Percentiles rank a stretch among this genome's conserved stretches.
Evolutionary conservation across 1,140 invertebrate species (phyloP).

Genomic region (Nephila pilipes): DNA sequence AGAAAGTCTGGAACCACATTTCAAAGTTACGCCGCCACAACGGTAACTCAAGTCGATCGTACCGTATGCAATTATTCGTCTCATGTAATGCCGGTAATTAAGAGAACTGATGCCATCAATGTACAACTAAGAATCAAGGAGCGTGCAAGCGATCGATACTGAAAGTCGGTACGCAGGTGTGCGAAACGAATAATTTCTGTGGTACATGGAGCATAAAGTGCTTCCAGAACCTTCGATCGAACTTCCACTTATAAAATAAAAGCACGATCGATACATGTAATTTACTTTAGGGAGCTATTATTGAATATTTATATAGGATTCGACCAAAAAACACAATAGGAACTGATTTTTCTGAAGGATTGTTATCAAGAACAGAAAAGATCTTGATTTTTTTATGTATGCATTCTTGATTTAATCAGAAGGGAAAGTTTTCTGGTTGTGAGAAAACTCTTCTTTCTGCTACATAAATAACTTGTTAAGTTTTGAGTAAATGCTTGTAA

Average conservation of each 20-base stretch:
- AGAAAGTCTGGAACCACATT: neutral
- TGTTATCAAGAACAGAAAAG: neutral
- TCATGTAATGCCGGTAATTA: conserved; percentile 33
- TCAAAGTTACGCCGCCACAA: neutral
- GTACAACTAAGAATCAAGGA: conserved; percentile 30
- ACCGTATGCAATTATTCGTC: conserved; percentile 21
- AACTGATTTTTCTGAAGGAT: neutral
- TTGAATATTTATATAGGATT: conserved; percentile 29
- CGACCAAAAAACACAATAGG: neutral
- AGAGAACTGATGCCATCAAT: conserved; percentile 36
- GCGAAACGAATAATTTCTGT: conserved; percentile 35
- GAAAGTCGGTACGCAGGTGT: conserved; percentile 44
- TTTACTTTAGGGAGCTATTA: conserved; percentile 26
- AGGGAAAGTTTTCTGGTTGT: too few relatives aligned
- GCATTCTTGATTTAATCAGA: neutral
- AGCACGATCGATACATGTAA: conserved; percentile 31
- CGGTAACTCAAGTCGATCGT: neutral
- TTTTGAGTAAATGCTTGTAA: too few relatives aligned
- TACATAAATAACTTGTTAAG: too few relatives aligned
- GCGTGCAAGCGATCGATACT: conserved; percentile 19
- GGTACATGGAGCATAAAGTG: conserved; percentile 42
- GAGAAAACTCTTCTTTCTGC: too few relatives aligned
- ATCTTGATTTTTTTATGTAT: neutral
- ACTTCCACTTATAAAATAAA: conserved; percentile 32
- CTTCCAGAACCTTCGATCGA: conserved; percentile 3